phyloP scores from a whole-genome alignment of 2,888 invertebrate genomes.

The Zygothrica quintamaculata region DNA sequence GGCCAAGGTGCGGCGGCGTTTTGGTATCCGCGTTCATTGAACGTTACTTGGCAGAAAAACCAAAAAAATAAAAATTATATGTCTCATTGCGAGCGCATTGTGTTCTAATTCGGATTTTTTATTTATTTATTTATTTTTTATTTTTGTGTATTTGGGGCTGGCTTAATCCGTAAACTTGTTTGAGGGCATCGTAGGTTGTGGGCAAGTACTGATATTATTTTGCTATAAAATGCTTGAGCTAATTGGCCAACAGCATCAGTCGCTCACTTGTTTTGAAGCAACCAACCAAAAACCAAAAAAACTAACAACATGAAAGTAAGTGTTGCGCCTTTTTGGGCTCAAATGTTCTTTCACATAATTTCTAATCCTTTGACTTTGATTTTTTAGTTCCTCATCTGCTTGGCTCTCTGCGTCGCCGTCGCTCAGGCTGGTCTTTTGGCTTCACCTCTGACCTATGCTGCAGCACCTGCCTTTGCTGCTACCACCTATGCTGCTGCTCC shows the following conservation, averaged over 20 bases:
- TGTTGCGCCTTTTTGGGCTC: neutral
- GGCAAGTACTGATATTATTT: conserved; percentile 10
- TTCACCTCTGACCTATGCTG: conserved; percentile 53
- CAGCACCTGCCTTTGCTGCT: conserved; percentile 54
- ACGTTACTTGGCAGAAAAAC: conserved; percentile 52
- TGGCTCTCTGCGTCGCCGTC: conserved; percentile 77
- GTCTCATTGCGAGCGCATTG: conserved; percentile 52
- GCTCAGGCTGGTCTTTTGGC: conserved; percentile 76
- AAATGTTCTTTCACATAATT: neutral
- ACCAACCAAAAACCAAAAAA: conserved; percentile 47
- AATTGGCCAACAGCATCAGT: conserved; percentile 69
- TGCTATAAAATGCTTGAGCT: conserved; percentile 46
- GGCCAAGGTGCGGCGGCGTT: conserved; percentile 39
- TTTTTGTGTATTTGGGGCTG: conserved; percentile 32
- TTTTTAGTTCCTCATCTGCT: conserved; percentile 78
- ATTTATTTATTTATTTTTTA: too few species aligned
- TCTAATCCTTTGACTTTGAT: conserved; percentile 19
- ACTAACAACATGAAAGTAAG: conserved; percentile 66
- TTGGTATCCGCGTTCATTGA: conserved; percentile 75
- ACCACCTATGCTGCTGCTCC: conserved; percentile 59
- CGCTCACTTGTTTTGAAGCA: conserved; percentile 41
- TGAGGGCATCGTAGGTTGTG: conserved; percentile 28
- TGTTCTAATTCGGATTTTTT: conserved; percentile 66
- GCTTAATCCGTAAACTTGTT: conserved; percentile 69
- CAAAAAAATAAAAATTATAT: conserved; percentile 3